phyloP scores from a whole-genome alignment of 2,797 vertebrate genomes.

The Typhlichthys eigenmanni region DNA sequence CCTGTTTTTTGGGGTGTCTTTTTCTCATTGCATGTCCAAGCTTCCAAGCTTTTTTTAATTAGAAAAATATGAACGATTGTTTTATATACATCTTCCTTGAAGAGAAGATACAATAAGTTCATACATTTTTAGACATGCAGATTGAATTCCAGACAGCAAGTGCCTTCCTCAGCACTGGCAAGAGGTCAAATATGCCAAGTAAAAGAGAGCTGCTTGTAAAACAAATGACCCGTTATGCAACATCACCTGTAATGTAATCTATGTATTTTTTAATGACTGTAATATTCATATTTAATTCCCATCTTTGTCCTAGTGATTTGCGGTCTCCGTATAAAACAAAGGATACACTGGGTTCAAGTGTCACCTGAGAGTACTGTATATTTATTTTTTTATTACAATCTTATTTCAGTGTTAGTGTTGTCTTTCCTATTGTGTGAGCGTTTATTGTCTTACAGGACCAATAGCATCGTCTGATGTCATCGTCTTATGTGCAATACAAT shows the following conservation, averaged over 20 bases:
- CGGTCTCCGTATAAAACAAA: slow-evolving; percentile 1
- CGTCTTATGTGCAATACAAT: slow-evolving; percentile 49
- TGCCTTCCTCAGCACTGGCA: slow-evolving; percentile 62
- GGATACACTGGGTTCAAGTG: slow-evolving; percentile 1
- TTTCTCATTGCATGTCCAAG: slow-evolving; percentile 19
- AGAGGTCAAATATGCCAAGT: slow-evolving; percentile 19
- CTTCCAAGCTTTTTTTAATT: no score
- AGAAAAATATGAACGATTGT: not conserved
- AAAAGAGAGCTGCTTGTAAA: slow-evolving; percentile 24
- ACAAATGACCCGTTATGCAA: slow-evolving; percentile 33
- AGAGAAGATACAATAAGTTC: slow-evolving; percentile 38
- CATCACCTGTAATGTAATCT: slow-evolving; percentile 11
- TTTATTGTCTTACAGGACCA: slow-evolving; percentile 22
- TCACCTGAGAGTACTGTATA: slow-evolving; percentile 14
- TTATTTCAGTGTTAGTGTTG: slow-evolving; percentile 6
- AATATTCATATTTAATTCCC: not conserved
- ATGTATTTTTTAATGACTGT: slow-evolving; percentile 3
- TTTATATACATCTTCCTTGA: slow-evolving; percentile 21
- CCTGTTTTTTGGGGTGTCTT: slow-evolving; percentile 23
- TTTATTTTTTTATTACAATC: slow-evolving; percentile 1
- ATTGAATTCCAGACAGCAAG: slow-evolving; percentile 39
- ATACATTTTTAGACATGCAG: slow-evolving; percentile 27
- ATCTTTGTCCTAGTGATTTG: not conserved
- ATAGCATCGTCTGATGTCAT: slow-evolving; percentile 28
- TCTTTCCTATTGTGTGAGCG: slow-evolving; percentile 23